Base-by-base conservation (phyloP, 2,113 vertebrate species). In the Neodon shergylaensis region DNA sequence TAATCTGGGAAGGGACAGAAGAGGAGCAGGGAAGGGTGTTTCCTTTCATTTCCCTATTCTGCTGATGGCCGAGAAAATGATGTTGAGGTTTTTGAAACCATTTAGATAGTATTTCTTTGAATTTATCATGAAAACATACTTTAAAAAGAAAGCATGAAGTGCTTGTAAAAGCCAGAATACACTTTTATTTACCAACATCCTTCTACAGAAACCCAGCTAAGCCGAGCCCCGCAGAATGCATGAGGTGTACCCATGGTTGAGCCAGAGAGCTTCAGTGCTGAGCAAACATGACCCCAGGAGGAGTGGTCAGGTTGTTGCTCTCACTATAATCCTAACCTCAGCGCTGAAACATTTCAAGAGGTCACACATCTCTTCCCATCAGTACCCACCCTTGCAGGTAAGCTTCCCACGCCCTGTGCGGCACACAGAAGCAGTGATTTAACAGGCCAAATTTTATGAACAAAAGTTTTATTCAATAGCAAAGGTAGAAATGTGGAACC, bases 21-120 rank as follows among this genome's bases (percentile, higher is more conserved):
- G 3, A 24, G 33, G 0, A 72, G 26, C 11, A n/a, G 61, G 2
- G 21, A 36, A 72, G 3, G 52, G 36, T 13, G 21, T 84, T 96
- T 85, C 26, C 68, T 94, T 96, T 78, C 66, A 93, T 88, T 96
- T 96, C 74, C 54, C 49, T 92, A 22, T 78, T 94, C 39, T 91
- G 26, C 26, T 82, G 24, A 91, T 66, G 28, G 42, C 28, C 65
- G 88, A 88, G 52, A 82, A 92, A 87, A 94, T 10, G 24, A 66
- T 21, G 4, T 24, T 39, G 63, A 74, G 28, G 68, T 70, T 95
- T 90, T 89, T 58, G 22, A 26, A 87, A 47, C 68, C 44, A 74
- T 16, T 24, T 63, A 84, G 26, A 39, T 70, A 87, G 52, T 49
- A 87, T 65, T 7, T 72, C 49, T 72, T 95, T 93, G 49, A 78